These are phyloP conservation scores for Sciurus niger DNA, from an alignment of 2,113 vertebrate genomes.

Conservation along the genomic window DNA sequence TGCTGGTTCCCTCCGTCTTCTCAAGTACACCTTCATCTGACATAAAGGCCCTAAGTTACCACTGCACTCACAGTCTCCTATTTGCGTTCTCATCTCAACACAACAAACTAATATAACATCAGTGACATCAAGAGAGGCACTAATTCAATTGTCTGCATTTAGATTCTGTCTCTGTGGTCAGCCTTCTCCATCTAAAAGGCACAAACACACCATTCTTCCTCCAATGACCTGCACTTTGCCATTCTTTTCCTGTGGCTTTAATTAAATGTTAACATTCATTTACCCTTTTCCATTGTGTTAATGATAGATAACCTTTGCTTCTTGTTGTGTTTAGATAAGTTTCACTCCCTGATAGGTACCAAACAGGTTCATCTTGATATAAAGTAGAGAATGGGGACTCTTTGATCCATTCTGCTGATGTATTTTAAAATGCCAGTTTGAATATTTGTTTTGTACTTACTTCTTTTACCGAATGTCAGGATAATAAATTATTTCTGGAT, in stretches of 20 bases:
- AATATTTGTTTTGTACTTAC: constrained; percentile 71
- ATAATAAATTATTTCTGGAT: constrained; percentile 78
- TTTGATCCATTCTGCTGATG: constrained; percentile 70
- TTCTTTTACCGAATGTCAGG: constrained; percentile 62
- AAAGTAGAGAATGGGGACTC: constrained; percentile 69
- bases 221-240: constrained; percentile 60
- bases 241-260: constrained; percentile 74
- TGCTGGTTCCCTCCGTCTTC: background rate
- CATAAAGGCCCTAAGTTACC: background rate
- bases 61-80: background rate
- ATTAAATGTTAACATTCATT: constrained; percentile 85
- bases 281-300: constrained; percentile 79
- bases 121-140: background rate
- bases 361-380: constrained; percentile 67
- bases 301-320: constrained; percentile 81
- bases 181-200: background rate
- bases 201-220: constrained; percentile 27
- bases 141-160: background rate
- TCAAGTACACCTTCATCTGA: background rate
- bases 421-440: constrained; percentile 68
- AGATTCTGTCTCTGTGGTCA: background rate
- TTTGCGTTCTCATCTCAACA: background rate
- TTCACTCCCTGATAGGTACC: constrained; percentile 72
- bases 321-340: constrained; percentile 74
- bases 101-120: background rate